Conservation (phyloP, 2,113 vertebrate species). For the Protomyctophum bolini region DNA sequence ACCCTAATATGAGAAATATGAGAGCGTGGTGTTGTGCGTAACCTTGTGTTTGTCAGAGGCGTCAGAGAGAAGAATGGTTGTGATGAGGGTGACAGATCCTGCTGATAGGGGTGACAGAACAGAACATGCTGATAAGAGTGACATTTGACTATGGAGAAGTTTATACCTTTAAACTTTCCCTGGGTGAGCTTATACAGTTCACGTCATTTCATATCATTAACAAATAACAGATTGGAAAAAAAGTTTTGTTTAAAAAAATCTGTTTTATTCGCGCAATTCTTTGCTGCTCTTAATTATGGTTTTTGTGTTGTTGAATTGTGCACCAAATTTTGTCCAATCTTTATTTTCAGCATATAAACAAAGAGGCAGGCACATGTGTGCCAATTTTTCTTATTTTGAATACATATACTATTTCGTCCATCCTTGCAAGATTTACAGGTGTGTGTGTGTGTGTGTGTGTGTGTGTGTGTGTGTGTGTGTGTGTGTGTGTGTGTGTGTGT, state of each 20-base stretch:
- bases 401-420: slow-evolving; percentile 11
- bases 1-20: slow-evolving; percentile 62
- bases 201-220: not conserved
- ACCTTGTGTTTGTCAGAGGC: slow-evolving; percentile 31
- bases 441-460: not conserved
- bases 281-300: not conserved
- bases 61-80: slow-evolving; percentile 18
- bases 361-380: slow-evolving; percentile 20
- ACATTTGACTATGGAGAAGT: slow-evolving; percentile 29
- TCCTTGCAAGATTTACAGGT: slow-evolving; percentile 24
- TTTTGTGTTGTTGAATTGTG: slow-evolving; percentile 4
- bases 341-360: slow-evolving; percentile 21
- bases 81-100: slow-evolving; percentile 48
- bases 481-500: slow-evolving; percentile 20
- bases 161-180: slow-evolving; percentile 7
- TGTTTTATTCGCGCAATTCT: not conserved
- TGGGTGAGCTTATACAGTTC: not conserved
- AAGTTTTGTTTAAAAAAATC: slow-evolving; percentile 27
- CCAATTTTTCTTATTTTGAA: slow-evolving; percentile 31
- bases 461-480: slow-evolving; percentile 1
- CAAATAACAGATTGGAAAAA: slow-evolving; percentile 8
- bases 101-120: slow-evolving; percentile 46
- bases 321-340: slow-evolving; percentile 22
- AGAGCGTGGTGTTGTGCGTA: slow-evolving; percentile 55
- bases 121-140: slow-evolving; percentile 48